Evolutionary conservation across 2,797 vertebrate genomes (phyloP), one percentile per base, ranked within the genome.

Genomic region (Allobates femoralis): DNA sequence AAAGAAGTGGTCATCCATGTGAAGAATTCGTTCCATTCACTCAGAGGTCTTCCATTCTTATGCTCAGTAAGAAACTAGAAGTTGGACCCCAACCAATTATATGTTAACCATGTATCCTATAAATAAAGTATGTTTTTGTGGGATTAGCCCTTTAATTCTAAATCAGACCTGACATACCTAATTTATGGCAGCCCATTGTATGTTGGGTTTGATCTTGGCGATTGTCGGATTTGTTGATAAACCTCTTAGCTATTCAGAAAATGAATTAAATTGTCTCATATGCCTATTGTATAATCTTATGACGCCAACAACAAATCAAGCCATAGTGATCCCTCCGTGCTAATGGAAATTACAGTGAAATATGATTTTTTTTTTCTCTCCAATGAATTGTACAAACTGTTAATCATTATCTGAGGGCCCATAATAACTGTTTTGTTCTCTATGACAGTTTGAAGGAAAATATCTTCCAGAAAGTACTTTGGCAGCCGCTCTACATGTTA

Each of bases 361-460:
- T 89, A 90, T 53, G 91, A n/a, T 90, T 94, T 94, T 94, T 93
- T 93, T 93, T 90, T 75, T 93, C 92, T 11, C 79, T 91, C 89
- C 92, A 93, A 93, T 91, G 92, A 95, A 93, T 91, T 92, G 94
- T 93, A 91, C 91, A 94, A 95, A 94, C 92, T 62, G 90, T 96
- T 97, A 89, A 96, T 97, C 96, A 96, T 95, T 95, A 94, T 95
- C 93, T 95, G 94, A 95, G 93, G 92, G 93, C 71, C 90, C 92
- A 91, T 91, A 94, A 94, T 89, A 90, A 94, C 91, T 90, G 89
- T 90, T 93, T 93, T 94, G 93, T 92, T 93, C 92, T 93, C 91
- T 87, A 89, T 90, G 91, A 89, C 92, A 92, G 89, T 55, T 90
- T 71, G 88, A 71, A 89, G 84, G 91, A 69, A 87, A 92, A 91